Evolutionary conservation across 2,113 vertebrate species (phyloP), one percentile per base, ranked within the genome.

Genomic region (Lophius piscatorius): DNA sequence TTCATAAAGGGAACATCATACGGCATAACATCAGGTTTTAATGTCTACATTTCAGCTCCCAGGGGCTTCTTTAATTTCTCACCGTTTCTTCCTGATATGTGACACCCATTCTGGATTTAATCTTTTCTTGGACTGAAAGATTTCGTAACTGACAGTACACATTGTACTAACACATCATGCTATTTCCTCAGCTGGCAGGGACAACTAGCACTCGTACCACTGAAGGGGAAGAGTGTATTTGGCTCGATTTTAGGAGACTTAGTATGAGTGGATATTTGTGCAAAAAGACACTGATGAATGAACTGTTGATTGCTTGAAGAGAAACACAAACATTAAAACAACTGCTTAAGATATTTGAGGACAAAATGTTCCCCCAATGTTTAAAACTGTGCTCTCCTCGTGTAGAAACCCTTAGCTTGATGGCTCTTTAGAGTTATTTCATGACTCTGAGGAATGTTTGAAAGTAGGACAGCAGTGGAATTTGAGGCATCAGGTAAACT

Each of bases 151-250:
- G 31, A 57, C 34, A 42, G 56, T 9, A 62, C 64, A 62, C 60
- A 6, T 10, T 54, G 49, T 65, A 6, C 61, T 70, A 41, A 58
- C 57, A 63, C 42, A 59, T 70, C 6, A 29, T 55, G 62, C 20
- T 59, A 51, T 45, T 67, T 66, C 61, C 64, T 73, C 69, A 40
- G 63, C 63, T 76, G 69, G 64, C 64, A 47, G 63, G 17, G 39
- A 61, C 21, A 54, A 44, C 24, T 13, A 26, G 29, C 23, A 21
- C 21, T 50, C 16, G 18, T 48, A 51, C 20, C 17, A n/a, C 9
- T 55, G 33, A 31, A 10, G 8, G 11, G 29, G 29, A 31, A 31
- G 29, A 5, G 11, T 31, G 29, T 8, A 3, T 9, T 31, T 31
- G 29, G 29, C 39, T 41, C 21, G 9, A 20, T 39, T 18, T 39